Evolutionary conservation across 2,113 vertebrate species (phyloP), one percentile per base, ranked within the genome.

Genomic region (Terrapene triunguis): DNA sequence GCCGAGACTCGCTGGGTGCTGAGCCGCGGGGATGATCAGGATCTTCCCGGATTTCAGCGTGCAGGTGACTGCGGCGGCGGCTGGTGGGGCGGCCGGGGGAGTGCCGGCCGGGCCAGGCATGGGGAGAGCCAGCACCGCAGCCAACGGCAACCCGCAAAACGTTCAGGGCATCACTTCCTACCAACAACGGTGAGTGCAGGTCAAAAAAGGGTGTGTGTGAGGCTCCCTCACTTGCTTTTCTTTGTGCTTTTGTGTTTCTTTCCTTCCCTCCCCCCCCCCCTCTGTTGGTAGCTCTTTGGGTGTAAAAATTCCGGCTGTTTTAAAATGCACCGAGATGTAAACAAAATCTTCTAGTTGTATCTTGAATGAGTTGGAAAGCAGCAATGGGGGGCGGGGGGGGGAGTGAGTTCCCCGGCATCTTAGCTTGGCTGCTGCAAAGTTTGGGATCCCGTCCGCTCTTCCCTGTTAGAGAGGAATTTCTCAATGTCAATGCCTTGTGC

Each of bases 1-100:
- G 96, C 98, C 96, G 96, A 98, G 97, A 98, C 97, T 98, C 97
- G 94, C 95, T 62, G 88, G 97, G 98, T 97, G 98, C 94, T 98
- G 96, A 97, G 96, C 97, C 97, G 96, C 98, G 97, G 99, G 98
- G 98, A 99, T 99, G 99, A 99, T 99, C 99, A 99, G 99, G 98
- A 99, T 99, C 98, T 99, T 99, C 98, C 99, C 99, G 99, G 99
- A 99, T 99, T 99, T 99, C 99, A 99, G 99, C 98, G 99, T 99
- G 98, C 99, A 99, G 99, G 99, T 99, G 99, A 99, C 99, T 98
- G 99, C 99, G 92, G 99, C 99, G 92, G 99, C 99, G 90, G 98
- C 98, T 97, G 99, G 98, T 93, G 99, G 98, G 96, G 98, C 97
- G 84, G 98, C 98, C 98, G 99, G 98, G 78, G 99, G 99, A 96